A percentile compares a stretch with the other conserved stretches of the same genome.
Conservation (phyloP, 2,113 vertebrate species). For the Hiodon tergisus region DNA sequence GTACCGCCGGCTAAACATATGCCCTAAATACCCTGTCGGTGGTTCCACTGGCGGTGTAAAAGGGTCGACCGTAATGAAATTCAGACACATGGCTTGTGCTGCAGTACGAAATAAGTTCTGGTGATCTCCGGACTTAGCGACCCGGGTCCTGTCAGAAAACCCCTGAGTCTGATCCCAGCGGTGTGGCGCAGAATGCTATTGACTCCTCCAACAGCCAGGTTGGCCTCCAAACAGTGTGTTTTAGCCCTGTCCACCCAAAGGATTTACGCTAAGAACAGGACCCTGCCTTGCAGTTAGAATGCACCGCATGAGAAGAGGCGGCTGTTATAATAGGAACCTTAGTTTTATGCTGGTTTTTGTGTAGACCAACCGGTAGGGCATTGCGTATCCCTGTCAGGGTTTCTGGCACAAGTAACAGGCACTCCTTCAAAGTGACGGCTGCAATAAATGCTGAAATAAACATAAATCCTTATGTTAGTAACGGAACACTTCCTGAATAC, state of each 20-base stretch:
- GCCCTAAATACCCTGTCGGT: no score
- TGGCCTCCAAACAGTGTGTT: not conserved
- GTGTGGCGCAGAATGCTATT: not conserved
- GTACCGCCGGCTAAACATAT: no score
- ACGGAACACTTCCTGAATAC: no score
- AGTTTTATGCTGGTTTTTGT: no score
- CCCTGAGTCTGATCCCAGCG: not conserved
- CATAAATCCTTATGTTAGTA: no score
- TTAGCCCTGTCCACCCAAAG: not conserved
- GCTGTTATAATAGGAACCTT: no score
- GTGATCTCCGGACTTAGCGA: conserved; percentile 2
- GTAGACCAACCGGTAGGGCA: no score
- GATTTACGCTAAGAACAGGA: not conserved
- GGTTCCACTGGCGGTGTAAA: not conserved
- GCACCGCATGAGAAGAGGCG: no score
- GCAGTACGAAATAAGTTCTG: not conserved
- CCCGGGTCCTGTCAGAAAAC: not conserved
- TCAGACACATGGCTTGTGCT: not conserved
- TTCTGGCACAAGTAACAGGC: no score
- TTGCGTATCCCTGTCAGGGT: no score
- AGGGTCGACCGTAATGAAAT: not conserved
- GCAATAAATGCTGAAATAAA: no score
- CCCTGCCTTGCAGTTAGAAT: not conserved
- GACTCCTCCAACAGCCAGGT: conserved; percentile 5
- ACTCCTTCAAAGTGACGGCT: no score